Percentiles rank a stretch among this genome's conserved stretches.
These are phyloP conservation scores for Vireo griseus DNA, from an alignment of 2,797 vertebrate genomes.

Conservation along the genomic window DNA sequence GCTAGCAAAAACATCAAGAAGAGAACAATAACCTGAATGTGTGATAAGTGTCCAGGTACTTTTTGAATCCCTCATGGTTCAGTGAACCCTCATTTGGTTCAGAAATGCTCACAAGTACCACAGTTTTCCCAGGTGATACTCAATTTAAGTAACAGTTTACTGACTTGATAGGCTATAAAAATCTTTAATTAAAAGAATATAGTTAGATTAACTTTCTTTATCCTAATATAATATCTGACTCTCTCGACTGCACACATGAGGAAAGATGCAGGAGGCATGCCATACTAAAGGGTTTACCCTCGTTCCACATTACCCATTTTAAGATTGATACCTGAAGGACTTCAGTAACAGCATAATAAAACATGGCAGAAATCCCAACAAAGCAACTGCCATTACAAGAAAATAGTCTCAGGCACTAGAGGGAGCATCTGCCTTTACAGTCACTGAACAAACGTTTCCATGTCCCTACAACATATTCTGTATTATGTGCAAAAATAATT, in stretches of 20 bases:
- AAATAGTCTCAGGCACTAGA: constrained; percentile 52
- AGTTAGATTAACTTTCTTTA: not conserved
- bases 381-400: not conserved
- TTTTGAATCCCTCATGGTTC: not conserved
- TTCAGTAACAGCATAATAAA: not conserved
- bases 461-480: not conserved
- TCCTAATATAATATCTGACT: not conserved
- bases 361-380: constrained; percentile 31
- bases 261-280: not conserved
- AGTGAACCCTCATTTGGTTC: not conserved
- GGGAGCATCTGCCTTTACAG: constrained; percentile 58
- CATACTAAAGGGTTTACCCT: not conserved
- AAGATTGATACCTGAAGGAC: not conserved
- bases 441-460: not conserved
- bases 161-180: not conserved
- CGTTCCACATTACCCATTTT: not conserved
- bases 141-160: not conserved
- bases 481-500: not conserved
- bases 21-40: not conserved
- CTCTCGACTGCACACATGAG: not conserved
- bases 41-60: not conserved
- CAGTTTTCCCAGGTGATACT: not conserved
- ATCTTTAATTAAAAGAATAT: not conserved
- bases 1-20: not conserved
- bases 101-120: not conserved